A percentile compares a stretch with the other conserved stretches of the same genome.
Evolutionary conservation across 2,797 vertebrate species (phyloP).

Genomic region (Otolemur crassicaudatus): DNA sequence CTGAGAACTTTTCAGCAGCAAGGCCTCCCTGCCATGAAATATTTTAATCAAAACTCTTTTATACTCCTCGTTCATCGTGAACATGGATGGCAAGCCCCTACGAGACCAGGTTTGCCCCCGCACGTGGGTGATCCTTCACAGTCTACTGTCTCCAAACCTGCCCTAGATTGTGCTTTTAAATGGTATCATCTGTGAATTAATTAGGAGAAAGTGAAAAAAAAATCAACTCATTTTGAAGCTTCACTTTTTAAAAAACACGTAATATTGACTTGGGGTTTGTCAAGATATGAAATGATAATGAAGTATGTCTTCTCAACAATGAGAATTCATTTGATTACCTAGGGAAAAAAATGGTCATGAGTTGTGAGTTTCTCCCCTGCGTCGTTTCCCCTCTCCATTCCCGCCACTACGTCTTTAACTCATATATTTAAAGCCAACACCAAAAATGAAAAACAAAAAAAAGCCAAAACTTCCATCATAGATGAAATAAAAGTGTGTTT

Average conservation of each 20-base stretch:
- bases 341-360: neutral
- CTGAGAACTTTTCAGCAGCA: neutral
- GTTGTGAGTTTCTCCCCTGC: neutral
- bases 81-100: neutral
- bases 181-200: neutral
- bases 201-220: neutral
- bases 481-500: neutral
- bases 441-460: neutral
- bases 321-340: neutral
- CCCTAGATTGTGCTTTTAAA: neutral
- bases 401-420: slow-evolving; percentile 9
- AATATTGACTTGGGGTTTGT: neutral
- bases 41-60: neutral
- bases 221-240: neutral
- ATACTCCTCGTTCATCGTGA: neutral
- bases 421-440: neutral
- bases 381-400: neutral
- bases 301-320: neutral
- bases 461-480: neutral
- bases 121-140: neutral
- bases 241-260: neutral
- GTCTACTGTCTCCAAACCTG: neutral
- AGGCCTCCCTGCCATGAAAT: neutral
- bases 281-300: neutral
- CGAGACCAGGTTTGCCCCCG: neutral